Base-by-base conservation (phyloP, 2,797 vertebrate species). In the Heterohyrax brucei region DNA sequence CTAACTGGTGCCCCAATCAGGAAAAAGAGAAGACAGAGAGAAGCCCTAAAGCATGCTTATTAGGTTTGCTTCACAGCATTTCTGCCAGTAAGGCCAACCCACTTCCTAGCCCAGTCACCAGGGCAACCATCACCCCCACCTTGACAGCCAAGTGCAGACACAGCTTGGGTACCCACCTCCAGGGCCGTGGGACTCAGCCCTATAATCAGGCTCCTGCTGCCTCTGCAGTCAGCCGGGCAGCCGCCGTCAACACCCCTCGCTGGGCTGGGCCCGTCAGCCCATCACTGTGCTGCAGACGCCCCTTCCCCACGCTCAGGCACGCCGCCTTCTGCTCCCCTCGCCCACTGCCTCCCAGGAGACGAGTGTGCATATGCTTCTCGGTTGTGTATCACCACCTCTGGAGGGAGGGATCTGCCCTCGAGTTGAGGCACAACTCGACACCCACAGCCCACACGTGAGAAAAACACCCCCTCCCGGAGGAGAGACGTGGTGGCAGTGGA, bases 121-220 rank as follows among this genome's bases (percentile, higher is more conserved):
- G 96, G 97, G 97, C 89, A 98, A 98, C 97, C 91, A 46, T 95
- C 95, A 96, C 96, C 94, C 95, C 96, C 97, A 97, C 95, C 96
- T 91, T 94, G 95, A 95, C 95, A 97, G 94, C 86, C 89, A 84
- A 94, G 88, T 83, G 86, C 28, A 7, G 56, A 39, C 10, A 2
- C 88, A 72, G 92, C 87, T 95, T 94, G 80, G 95, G 96, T 89
- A 96, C 95, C 96, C 96, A 96, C 97, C 93, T 79, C 94, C 89
- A 88, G 77, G 93, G 96, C 96, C 19, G 0, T 1, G 53, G 80
- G 96, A 94, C 84, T 68, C 87, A 97, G 93, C 89, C 96, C 95
- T 96, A 61, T 95, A 95, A 97, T 97, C 97, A 97, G 94, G 93
- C 93, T 94, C 96, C 95, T 0, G 91, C 96, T 93, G 83, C 92